Conservation (phyloP, 2,113 vertebrate species). For the Ammodytes marinus region DNA sequence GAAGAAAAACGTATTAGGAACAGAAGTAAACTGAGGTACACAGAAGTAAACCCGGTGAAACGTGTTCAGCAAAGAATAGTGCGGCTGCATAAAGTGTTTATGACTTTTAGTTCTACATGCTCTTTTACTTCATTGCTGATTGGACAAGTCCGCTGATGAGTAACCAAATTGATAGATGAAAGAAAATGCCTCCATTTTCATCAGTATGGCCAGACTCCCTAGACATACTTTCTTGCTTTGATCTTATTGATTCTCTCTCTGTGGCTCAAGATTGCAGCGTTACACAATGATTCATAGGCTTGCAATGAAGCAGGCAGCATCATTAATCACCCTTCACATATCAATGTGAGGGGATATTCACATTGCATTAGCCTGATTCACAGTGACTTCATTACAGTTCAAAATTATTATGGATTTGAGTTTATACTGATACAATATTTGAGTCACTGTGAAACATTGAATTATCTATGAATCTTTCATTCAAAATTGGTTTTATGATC, state of each 20-base stretch:
- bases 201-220: slow-evolving; percentile 68
- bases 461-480: slow-evolving; percentile 1
- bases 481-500: neutral
- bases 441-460: slow-evolving; percentile 19
- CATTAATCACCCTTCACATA: slow-evolving; percentile 79
- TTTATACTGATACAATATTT: slow-evolving; percentile 18
- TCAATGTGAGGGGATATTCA: slow-evolving; percentile 64
- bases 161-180: slow-evolving; percentile 68
- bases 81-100: slow-evolving; percentile 53
- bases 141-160: slow-evolving; percentile 67
- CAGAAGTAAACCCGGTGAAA: slow-evolving; percentile 32
- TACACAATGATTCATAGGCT: slow-evolving; percentile 75
- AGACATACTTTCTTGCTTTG: slow-evolving; percentile 68
- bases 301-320: slow-evolving; percentile 65
- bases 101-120: slow-evolving; percentile 31
- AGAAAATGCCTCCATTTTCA: slow-evolving; percentile 75
- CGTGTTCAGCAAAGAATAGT: slow-evolving; percentile 27
- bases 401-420: slow-evolving; percentile 48
- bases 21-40: slow-evolving; percentile 2
- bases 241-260: slow-evolving; percentile 76
- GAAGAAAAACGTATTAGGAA: no score
- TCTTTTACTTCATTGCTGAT: slow-evolving; percentile 59
- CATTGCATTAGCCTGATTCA: slow-evolving; percentile 50
- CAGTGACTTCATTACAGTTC: slow-evolving; percentile 64
- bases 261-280: slow-evolving; percentile 81